phyloP scores from a whole-genome alignment of 2,113 vertebrate genomes.

The Electrona antarctica region DNA sequence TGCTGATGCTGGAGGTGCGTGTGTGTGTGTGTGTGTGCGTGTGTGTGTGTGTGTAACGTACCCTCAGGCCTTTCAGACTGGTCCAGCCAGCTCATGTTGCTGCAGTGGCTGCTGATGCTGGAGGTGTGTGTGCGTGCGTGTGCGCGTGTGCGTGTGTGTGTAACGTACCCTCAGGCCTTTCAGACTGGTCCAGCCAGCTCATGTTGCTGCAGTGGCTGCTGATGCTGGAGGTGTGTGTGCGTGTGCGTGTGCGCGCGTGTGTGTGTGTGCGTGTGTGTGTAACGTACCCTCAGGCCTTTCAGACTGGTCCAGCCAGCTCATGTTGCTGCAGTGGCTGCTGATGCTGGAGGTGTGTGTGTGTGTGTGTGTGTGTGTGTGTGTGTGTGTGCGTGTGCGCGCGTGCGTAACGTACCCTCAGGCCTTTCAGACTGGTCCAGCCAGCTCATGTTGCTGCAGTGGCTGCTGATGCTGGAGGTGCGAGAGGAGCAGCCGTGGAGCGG shows the following conservation, averaged over 20 bases:
- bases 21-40: not conserved
- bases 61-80: no score
- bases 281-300: no score
- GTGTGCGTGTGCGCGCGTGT: not conserved
- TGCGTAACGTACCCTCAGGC: constrained; percentile 86
- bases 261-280: not conserved
- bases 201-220: no score
- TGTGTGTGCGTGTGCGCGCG: not conserved
- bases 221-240: not conserved
- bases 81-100: no score
- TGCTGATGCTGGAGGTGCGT: not conserved
- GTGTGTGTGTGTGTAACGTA: not conserved
- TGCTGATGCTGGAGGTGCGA: constrained; percentile 96
- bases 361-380: not conserved
- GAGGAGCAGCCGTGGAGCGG: constrained; percentile 92
- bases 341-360: no score
- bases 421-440: constrained; percentile 91
- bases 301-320: no score
- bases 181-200: constrained; percentile 75
- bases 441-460: constrained; percentile 89
- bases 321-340: no score
- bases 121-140: no score
- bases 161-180: constrained; percentile 90
- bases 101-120: no score
- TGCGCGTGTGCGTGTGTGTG: not conserved